A percentile compares a stretch with the other conserved stretches of the same genome.
These are phyloP conservation scores for Dendrophyllia cribrosa DNA, from an alignment of 64 coral and sea anemone genomes.

Conservation along the genomic window DNA sequence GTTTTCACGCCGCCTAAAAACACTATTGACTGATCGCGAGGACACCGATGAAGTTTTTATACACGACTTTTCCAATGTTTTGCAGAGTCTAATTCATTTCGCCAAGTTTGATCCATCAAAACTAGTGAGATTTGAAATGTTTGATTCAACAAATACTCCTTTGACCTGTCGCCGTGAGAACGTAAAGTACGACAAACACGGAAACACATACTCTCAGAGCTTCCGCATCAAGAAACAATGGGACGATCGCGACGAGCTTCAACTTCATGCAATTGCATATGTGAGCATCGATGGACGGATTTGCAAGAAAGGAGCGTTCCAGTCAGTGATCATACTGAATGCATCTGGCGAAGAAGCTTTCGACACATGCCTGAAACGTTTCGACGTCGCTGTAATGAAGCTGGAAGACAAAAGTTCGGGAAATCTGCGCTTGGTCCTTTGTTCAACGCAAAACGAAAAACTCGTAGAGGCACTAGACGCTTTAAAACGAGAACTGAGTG, in stretches of 20 bases:
- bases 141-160: neutral
- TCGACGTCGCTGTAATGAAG: neutral
- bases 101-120: constrained; percentile 20
- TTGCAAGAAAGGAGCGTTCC: neutral
- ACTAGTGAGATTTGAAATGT: constrained; percentile 27
- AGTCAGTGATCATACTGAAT: neutral
- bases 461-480: neutral
- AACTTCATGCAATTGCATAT: neutral
- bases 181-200: neutral
- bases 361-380: neutral
- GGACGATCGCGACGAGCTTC: neutral
- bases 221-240: neutral
- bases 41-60: neutral
- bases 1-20: neutral
- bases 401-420: neutral
- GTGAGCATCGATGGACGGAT: neutral
- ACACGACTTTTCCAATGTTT: neutral
- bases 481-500: neutral
- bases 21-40: neutral
- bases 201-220: neutral
- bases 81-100: neutral
- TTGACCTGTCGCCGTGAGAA: neutral
- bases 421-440: neutral
- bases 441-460: neutral
- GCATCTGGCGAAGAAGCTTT: neutral